Percentiles rank a stretch among this genome's conserved stretches.
These are phyloP conservation scores for Stenichneumon culpator DNA, from an alignment of 2,888 invertebrate genomes.

Conservation along the genomic window DNA sequence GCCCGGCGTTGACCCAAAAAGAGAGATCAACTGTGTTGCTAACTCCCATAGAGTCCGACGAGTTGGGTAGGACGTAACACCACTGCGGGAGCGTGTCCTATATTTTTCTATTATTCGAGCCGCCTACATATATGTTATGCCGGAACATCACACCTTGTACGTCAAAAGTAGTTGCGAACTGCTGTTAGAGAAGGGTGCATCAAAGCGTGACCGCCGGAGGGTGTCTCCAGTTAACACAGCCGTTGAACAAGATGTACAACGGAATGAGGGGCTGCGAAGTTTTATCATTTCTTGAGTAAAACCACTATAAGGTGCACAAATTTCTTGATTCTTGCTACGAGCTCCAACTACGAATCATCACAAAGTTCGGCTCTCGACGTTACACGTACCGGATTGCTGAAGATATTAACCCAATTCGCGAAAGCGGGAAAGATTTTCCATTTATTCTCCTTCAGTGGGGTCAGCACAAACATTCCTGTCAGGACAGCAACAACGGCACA, in stretches of 20 bases:
- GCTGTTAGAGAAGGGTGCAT: conserved; percentile 17
- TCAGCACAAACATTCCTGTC: conserved; percentile 37
- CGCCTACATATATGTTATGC: no score
- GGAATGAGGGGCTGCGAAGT: conserved; percentile 40
- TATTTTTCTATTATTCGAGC: background rate
- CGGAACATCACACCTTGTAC: background rate
- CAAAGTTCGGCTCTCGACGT: background rate
- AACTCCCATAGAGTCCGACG: no score
- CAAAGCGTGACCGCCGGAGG: conserved; percentile 28
- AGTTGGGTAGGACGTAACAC: background rate
- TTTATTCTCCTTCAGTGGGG: conserved; percentile 13
- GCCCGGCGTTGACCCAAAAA: no score
- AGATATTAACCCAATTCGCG: conserved; percentile 50
- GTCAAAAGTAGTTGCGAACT: conserved; percentile 49
- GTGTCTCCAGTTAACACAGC: conserved; percentile 1
- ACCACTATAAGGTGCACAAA: conserved; percentile 61
- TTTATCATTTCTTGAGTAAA: conserved; percentile 65
- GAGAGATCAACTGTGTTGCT: no score
- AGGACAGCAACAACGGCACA: conserved; percentile 10
- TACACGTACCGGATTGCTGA: conserved; percentile 25
- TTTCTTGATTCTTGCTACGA: conserved; percentile 51
- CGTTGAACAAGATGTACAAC: conserved; percentile 19
- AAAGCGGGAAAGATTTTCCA: conserved; percentile 20
- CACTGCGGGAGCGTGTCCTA: background rate
- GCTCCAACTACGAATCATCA: conserved; percentile 17